Evolutionary conservation across 1,140 invertebrate species (phyloP).

Genomic region (Oppia nitens): DNA sequence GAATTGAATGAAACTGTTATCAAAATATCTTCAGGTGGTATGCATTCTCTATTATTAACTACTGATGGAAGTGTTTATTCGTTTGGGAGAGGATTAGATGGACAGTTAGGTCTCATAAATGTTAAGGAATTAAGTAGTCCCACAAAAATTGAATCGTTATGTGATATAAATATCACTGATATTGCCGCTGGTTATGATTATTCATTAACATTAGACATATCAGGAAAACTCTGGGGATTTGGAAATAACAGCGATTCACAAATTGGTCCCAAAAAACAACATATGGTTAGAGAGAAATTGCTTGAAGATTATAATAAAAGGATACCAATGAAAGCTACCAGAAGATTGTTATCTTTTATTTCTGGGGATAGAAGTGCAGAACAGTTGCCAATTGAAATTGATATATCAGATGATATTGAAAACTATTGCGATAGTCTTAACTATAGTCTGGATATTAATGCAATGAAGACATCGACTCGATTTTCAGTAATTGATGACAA

Average conservation of each 20-base stretch:
- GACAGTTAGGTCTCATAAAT: constrained; percentile 45
- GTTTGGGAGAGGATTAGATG: constrained; percentile 52
- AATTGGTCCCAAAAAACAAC: background rate
- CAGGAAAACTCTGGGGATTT: constrained; percentile 37
- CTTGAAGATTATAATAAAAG: background rate
- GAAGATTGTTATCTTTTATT: background rate
- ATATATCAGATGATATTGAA: background rate
- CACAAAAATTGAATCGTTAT: constrained; percentile 19
- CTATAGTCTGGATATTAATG: background rate
- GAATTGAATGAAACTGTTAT: constrained; percentile 15
- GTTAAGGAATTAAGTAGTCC: constrained; percentile 27
- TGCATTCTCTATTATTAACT: constrained; percentile 47
- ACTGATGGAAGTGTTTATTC: constrained; percentile 43
- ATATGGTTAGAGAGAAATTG: background rate
- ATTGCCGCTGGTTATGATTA: constrained; percentile 27
- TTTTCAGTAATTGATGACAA: background rate
- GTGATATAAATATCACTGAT: constrained; percentile 26
- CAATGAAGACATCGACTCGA: background rate
- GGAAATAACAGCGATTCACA: constrained; percentile 43
- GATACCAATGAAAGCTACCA: background rate
- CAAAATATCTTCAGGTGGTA: constrained; percentile 45
- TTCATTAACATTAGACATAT: constrained; percentile 26
- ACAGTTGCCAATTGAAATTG: background rate
- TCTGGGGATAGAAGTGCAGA: background rate
- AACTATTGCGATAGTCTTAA: background rate